Base-by-base conservation (phyloP, 1,140 invertebrate species). In the Colletes latitarsis region DNA sequence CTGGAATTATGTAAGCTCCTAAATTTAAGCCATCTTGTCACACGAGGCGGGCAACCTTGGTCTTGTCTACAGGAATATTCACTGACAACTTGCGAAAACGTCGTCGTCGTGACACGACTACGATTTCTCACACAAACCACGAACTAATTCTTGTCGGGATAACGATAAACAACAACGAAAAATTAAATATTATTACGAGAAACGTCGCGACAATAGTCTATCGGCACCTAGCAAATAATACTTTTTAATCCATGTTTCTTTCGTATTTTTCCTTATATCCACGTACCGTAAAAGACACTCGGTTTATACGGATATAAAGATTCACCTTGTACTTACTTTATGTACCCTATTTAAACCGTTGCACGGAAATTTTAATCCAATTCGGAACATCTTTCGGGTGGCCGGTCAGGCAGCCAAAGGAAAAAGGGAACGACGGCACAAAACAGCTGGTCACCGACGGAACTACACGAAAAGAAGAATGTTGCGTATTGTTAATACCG, bases 341-440 rank as follows among this genome's bases (percentile, higher is more conserved):
- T 89, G 58, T 89, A 93, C 90, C 89, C 89, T 89, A 86, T 89
- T 91, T 74, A 93, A 75, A 82, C 91, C 89, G 83, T 92, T 93
- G 85, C 89, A 92, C 89, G 93, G 89, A 86, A 93, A 93, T 93
- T 93, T 94, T 86, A 93, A 88, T 86, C 92, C 91, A 87, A 93
- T 88, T 92, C 93, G 92, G 75, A 92, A 91, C 93, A 94, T 94
- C 87, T 89, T 93, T 91, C 86, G 87, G 85, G 78, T 85, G 86
- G 88, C 90, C 90, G 88, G 89, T 88, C 82, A 87, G 84, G 77
- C 88, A 89, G 89, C 87, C 88, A 82, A 82, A 82, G 81, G 86
- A 78, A 79, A 91, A 88, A 89, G 83, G 90, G 90, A 91, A 92
- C 89, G 85, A 80, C 84, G 90, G 89, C 63, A 90, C 89, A 83